phyloP scores from a whole-genome alignment of 2,113 vertebrate species.

The Chiloscyllium plagiosum region DNA sequence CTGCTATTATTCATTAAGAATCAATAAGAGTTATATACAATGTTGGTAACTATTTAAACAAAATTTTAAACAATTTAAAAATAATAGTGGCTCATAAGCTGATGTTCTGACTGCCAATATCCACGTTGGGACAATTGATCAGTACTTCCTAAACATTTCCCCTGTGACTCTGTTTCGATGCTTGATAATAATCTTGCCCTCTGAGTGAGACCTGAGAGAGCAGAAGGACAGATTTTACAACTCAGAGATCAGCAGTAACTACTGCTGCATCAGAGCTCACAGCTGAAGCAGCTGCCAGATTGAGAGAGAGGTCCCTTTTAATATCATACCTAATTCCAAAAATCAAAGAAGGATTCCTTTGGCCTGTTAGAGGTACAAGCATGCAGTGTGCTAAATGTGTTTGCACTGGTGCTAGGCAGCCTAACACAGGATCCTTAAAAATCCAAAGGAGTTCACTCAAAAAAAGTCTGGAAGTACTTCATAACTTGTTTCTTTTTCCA shows the following conservation, averaged over 20 bases:
- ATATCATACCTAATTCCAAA: background rate
- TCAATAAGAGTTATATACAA: background rate
- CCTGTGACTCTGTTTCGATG: too few relatives aligned
- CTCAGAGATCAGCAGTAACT: too few relatives aligned
- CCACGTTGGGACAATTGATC: background rate
- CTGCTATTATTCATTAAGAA: background rate
- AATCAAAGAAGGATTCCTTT: background rate
- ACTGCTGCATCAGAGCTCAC: too few relatives aligned
- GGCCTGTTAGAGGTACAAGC: background rate
- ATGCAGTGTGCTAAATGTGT: background rate
- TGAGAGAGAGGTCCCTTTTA: background rate
- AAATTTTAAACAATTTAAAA: background rate
- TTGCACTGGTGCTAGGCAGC: background rate
- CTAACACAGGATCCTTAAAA: background rate
- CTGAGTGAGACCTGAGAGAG: too few relatives aligned
- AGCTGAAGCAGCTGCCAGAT: background rate
- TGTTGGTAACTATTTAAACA: background rate
- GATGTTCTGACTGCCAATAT: background rate
- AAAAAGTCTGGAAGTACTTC: background rate
- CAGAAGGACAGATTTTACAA: too few relatives aligned
- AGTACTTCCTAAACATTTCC: too few relatives aligned
- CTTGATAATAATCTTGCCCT: too few relatives aligned
- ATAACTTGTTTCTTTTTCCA: background rate
- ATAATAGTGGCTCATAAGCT: background rate
- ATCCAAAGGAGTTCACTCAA: background rate